Evolutionary conservation across 1,140 invertebrate species (phyloP).

Genomic region (Drosophila bipectinata): DNA sequence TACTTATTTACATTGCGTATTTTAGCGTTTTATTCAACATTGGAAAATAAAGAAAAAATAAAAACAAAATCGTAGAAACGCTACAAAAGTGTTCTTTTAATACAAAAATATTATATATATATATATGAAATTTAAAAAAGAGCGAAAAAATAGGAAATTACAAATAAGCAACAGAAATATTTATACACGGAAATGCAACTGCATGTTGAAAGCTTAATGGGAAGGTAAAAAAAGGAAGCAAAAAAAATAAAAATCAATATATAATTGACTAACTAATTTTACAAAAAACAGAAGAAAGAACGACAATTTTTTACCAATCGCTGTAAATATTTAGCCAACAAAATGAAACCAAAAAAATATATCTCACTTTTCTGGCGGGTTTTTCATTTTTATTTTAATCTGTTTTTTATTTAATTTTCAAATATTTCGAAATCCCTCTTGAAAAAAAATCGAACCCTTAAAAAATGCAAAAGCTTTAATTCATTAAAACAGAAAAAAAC

Average conservation of each 20-base stretch:
- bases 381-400: not conserved
- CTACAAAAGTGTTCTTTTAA: conserved; percentile 66
- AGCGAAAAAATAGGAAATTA: conserved; percentile 32
- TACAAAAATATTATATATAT: conserved; percentile 15
- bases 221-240: conserved; percentile 15
- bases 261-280: conserved; percentile 40
- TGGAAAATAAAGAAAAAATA: conserved; percentile 42
- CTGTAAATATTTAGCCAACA: conserved; percentile 66
- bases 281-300: conserved; percentile 30
- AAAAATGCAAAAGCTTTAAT: conserved; percentile 46
- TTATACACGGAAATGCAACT: conserved; percentile 58
- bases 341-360: conserved; percentile 7
- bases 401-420: not conserved
- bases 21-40: conserved; percentile 72
- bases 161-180: conserved; percentile 50
- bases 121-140: conserved; percentile 14
- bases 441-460: not conserved
- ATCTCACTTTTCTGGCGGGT: conserved; percentile 10
- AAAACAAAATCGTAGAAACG: conserved; percentile 45
- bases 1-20: conserved; percentile 74
- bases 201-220: conserved; percentile 59
- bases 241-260: conserved; percentile 14
- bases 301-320: conserved; percentile 49
- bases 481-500: conserved; percentile 4
- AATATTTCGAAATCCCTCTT: not conserved